These are phyloP conservation scores for Brenthis hecate DNA, from an alignment of 2,888 invertebrate genomes.

Conservation along the genomic window DNA sequence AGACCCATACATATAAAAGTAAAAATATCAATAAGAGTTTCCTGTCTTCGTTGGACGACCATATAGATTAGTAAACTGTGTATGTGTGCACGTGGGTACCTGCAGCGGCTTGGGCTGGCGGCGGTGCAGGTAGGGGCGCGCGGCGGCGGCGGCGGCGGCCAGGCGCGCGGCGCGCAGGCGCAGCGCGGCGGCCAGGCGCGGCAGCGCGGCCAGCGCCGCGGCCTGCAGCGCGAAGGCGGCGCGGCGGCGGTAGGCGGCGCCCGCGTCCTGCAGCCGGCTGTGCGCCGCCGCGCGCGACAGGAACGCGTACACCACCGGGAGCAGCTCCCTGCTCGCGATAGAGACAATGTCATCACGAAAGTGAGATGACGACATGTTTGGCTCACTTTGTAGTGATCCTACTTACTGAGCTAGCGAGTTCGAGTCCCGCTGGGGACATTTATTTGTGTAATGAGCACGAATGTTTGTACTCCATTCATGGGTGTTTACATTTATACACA, in stretches of 20 bases:
- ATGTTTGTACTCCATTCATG: too few relatives aligned
- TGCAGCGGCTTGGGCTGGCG: slow-evolving; percentile 85
- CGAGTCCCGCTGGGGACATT: too few relatives aligned
- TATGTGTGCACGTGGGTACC: slow-evolving; percentile 59
- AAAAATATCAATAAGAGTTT: too few relatives aligned
- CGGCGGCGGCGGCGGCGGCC: slow-evolving; percentile 64
- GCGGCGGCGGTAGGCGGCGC: slow-evolving; percentile 79
- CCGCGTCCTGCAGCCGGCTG: slow-evolving; percentile 83
- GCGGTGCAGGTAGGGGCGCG: slow-evolving; percentile 79
- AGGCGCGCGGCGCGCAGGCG: slow-evolving; percentile 68
- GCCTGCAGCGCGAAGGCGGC: slow-evolving; percentile 79
- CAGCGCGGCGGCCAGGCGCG: slow-evolving; percentile 70
- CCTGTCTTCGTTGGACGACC: too few relatives aligned
- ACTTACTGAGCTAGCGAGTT: too few relatives aligned
- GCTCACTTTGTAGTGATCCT: too few relatives aligned
- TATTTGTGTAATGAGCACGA: too few relatives aligned
- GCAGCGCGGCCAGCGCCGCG: slow-evolving; percentile 73
- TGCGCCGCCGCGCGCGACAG: slow-evolving; percentile 77
- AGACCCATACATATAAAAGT: too few relatives aligned
- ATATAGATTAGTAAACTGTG: too few relatives aligned
- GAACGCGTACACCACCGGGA: slow-evolving; percentile 83
- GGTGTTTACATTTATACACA: too few relatives aligned
- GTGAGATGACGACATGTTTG: too few relatives aligned
- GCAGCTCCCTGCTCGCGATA: slow-evolving; percentile 80
- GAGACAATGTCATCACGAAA: too few relatives aligned